A percentile compares a stretch with the other conserved stretches of the same genome.
Evolutionary conservation across 2,113 vertebrate genomes (phyloP).

Genomic region (Laticauda laticaudata): DNA sequence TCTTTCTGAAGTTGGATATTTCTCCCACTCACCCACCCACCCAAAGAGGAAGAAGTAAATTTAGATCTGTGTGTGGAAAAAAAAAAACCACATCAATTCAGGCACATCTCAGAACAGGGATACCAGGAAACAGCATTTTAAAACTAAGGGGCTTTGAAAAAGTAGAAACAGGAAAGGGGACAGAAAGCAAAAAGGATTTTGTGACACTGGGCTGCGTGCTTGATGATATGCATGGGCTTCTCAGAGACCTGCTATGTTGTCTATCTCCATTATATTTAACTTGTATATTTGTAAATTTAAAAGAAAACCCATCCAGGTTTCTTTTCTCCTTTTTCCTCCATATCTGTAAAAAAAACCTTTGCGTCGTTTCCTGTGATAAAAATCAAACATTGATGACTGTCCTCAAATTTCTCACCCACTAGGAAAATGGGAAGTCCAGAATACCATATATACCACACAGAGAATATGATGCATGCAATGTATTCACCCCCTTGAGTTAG

Average conservation of each 20-base stretch:
- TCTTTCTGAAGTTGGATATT: background rate
- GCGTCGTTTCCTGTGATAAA: background rate
- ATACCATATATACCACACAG: background rate
- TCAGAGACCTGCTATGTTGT: background rate
- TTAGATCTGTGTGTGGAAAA: background rate
- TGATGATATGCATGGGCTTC: background rate
- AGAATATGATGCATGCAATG: background rate
- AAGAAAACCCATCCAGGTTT: background rate
- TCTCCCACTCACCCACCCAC: background rate
- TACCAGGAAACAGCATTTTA: background rate
- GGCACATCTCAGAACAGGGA: background rate
- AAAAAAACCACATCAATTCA: background rate
- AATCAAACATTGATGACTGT: background rate
- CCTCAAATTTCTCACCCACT: background rate
- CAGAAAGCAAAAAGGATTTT: background rate
- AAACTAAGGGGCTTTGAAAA: background rate
- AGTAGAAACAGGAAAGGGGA: background rate
- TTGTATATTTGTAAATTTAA: background rate
- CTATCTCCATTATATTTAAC: background rate
- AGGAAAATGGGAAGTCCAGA: background rate
- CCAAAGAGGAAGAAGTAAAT: background rate
- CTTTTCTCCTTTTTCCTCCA: background rate
- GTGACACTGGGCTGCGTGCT: background rate
- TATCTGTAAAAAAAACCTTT: background rate
- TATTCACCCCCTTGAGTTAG: background rate